Percentiles rank a stretch among this genome's conserved stretches.
Evolutionary conservation across 2,113 vertebrate species (phyloP).

Genomic region (Sinocyclocheilus maitianheensis): DNA sequence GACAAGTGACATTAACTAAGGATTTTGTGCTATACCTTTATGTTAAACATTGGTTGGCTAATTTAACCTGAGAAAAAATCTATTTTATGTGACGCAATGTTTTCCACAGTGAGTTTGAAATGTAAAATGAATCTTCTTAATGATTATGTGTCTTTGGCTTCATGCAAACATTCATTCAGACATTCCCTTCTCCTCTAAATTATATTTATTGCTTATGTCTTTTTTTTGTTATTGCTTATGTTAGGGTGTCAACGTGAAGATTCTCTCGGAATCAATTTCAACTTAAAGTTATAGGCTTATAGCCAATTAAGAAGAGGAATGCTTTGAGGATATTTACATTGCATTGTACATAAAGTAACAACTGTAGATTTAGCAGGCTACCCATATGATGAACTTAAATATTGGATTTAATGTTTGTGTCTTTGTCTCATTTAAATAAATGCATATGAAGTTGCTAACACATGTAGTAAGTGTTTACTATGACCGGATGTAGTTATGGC

Average conservation of each 20-base stretch:
- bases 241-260: not conserved
- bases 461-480: not conserved
- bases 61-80: no score
- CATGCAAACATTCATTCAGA: slow-evolving; percentile 18
- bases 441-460: not conserved
- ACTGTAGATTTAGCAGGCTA: not conserved
- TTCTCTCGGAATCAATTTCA: not conserved
- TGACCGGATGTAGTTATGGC: not conserved
- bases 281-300: not conserved
- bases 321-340: not conserved
- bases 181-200: not conserved
- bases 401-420: not conserved
- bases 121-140: not conserved
- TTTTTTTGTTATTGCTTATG: slow-evolving; percentile 27
- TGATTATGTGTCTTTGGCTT: slow-evolving; percentile 45
- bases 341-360: not conserved
- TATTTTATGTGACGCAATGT: no score
- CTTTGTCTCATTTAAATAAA: slow-evolving; percentile 12
- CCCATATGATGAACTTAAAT: not conserved
- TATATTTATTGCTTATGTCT: slow-evolving; percentile 30
- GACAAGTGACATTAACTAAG: slow-evolving; percentile 36
- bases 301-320: not conserved
- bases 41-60: no score
- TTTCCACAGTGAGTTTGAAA: no score
- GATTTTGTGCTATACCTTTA: not conserved